Evolutionary conservation across 2,113 vertebrate genomes (phyloP).

Genomic region (Columba janthina): DNA sequence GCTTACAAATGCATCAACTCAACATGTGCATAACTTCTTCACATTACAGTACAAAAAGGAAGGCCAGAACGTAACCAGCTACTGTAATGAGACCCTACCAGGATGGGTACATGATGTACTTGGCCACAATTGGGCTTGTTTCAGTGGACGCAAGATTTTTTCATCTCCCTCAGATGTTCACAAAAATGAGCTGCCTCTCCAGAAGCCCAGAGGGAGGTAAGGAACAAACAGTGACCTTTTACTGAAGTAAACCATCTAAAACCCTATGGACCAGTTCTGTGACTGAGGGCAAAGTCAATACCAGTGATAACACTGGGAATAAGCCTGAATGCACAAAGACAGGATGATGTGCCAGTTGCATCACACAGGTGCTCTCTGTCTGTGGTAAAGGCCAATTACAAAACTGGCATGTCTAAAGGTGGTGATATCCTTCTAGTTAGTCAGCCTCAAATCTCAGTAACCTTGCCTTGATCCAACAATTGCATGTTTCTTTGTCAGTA

Average conservation of each 20-base stretch:
- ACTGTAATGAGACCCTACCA: constrained; percentile 90
- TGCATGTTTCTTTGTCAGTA: not conserved
- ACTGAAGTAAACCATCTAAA: not conserved
- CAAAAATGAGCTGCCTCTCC: not conserved
- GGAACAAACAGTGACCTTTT: not conserved
- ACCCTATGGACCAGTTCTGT: not conserved
- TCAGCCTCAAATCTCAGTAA: not conserved
- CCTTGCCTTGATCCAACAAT: not conserved
- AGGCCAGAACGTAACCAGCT: constrained; percentile 82
- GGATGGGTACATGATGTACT: constrained; percentile 95
- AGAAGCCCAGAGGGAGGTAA: constrained; percentile 29
- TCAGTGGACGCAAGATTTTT: constrained; percentile 80
- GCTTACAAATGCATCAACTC: not conserved
- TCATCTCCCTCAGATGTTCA: constrained; percentile 40
- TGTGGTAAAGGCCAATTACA: not conserved
- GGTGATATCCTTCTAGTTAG: not conserved
- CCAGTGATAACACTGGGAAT: not conserved
- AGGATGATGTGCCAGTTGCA: not conserved
- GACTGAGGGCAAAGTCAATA: not conserved
- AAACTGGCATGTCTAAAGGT: not conserved
- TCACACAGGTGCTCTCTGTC: not conserved
- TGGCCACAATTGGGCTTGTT: constrained; percentile 95
- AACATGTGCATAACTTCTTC: not conserved
- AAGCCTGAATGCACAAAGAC: not conserved
- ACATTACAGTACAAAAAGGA: constrained; percentile 83